Evolutionary conservation across 2,888 invertebrate genomes (phyloP).

Genomic region (Agrotis ipsilon): DNA sequence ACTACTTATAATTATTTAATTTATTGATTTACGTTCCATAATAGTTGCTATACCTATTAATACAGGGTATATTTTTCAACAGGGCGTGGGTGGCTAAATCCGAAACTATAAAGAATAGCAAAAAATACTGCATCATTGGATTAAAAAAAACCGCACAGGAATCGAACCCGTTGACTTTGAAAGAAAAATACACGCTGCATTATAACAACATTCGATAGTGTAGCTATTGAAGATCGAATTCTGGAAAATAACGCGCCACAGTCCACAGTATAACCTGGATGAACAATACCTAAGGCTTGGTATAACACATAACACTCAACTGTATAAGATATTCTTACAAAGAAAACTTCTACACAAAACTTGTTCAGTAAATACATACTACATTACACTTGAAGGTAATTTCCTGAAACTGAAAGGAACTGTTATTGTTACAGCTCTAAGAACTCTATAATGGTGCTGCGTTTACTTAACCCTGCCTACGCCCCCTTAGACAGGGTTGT

Average conservation of each 20-base stretch:
- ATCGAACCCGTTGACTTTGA: too few species aligned
- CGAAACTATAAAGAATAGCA: too few species aligned
- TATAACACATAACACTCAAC: not conserved
- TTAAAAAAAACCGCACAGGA: too few species aligned
- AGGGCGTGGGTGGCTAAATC: too few species aligned
- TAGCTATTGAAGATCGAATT: too few species aligned
- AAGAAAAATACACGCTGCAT: too few species aligned
- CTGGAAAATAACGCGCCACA: too few species aligned
- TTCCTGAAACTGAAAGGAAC: slow-evolving; percentile 41
- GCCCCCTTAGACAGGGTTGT: slow-evolving; percentile 31
- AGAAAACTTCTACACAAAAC: slow-evolving; percentile 25
- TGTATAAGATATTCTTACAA: not conserved
- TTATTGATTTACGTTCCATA: not conserved
- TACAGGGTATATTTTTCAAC: too few species aligned
- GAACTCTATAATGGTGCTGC: slow-evolving; percentile 40
- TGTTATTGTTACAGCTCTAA: slow-evolving; percentile 44
- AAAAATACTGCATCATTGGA: too few species aligned
- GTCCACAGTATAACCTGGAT: too few species aligned
- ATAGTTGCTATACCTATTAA: not conserved
- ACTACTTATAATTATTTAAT: not conserved
- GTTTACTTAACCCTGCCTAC: slow-evolving; percentile 53
- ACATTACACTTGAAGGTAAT: slow-evolving; percentile 38
- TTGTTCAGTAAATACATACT: slow-evolving; percentile 16
- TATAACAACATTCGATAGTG: too few species aligned
- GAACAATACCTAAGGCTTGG: too few species aligned